A percentile compares a stretch with the other conserved stretches of the same genome.
phyloP scores from a whole-genome alignment of 2,113 vertebrate genomes.

The Bufo bufo region DNA sequence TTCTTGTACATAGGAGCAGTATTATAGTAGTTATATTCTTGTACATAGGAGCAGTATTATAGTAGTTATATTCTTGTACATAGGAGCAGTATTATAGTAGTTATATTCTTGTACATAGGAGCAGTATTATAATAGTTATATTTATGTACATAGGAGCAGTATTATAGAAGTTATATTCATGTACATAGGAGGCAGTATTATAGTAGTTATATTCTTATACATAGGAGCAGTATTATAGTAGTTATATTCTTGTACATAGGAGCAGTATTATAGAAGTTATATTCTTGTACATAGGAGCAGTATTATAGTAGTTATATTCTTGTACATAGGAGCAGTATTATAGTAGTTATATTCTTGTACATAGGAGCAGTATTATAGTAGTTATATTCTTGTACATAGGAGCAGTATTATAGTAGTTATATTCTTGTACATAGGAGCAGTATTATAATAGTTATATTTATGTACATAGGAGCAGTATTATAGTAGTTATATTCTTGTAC shows the following conservation, averaged over 20 bases:
- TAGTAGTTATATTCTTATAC: neutral
- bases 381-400: neutral
- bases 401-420: neutral
- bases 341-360: constrained; percentile 10
- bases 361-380: neutral
- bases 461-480: neutral
- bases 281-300: neutral
- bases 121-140: neutral
- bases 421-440: neutral
- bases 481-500: too few species aligned
- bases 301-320: too few species aligned
- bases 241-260: too few species aligned
- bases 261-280: too few species aligned
- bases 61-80: constrained; percentile 2
- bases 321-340: neutral
- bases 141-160: neutral
- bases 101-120: neutral
- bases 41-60: constrained; percentile 3
- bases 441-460: neutral
- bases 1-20: neutral
- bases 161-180: too few species aligned
- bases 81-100: constrained; percentile 3
- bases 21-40: constrained; percentile 5
- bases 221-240: neutral
- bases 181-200: too few species aligned